Base-by-base conservation (phyloP, 1,140 invertebrate genomes). In the Papilio glaucus region DNA sequence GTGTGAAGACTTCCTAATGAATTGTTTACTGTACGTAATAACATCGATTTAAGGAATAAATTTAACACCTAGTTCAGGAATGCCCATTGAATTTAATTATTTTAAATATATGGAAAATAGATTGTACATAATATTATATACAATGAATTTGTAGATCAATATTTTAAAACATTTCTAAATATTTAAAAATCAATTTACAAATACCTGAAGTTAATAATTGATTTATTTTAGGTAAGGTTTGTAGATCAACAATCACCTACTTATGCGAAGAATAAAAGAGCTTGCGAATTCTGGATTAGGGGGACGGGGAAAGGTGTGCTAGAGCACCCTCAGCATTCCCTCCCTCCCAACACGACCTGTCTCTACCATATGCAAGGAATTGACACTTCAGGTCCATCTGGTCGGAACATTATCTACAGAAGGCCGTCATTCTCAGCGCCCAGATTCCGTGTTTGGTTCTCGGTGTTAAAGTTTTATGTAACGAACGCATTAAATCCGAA, bases 251-350 rank as follows among this genome's bases (percentile, higher is more conserved):
- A 97, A 80, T 96, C 96, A 10, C 96, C 96, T 7, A 96, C 96
- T 8, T 97, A 96, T 85, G 95, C 96, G 0, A 96, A 96, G 81
- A 97, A 96, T 78, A 97, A 98, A 83, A 94, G 96, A 45, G 95
- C 96, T 2, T 98, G 97, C 83, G 97, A 98, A 84, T 98, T 98
- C 82, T 97, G 97, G 96, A 94, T 98, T 72, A 94, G 96, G 68
- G 97, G 97, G 0, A 96, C 95, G 0, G 95, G 95, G 0, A 95
- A 95, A 13, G 97, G 97, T 10, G 91, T 97, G 6, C 85, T 98
- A 2, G 95, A 96, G 72, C 97, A 96, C 76, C 97, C 97, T 0
- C 93, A 95, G 37, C 97, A 98, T 85, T 97, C 97, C 0, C 85
- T 98, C 37, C 96, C 97, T 0, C 95, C 96, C 0, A 98, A 98